Evolutionary conservation across 2,797 vertebrate genomes (phyloP).

Genomic region (Echiichthys vipera): DNA sequence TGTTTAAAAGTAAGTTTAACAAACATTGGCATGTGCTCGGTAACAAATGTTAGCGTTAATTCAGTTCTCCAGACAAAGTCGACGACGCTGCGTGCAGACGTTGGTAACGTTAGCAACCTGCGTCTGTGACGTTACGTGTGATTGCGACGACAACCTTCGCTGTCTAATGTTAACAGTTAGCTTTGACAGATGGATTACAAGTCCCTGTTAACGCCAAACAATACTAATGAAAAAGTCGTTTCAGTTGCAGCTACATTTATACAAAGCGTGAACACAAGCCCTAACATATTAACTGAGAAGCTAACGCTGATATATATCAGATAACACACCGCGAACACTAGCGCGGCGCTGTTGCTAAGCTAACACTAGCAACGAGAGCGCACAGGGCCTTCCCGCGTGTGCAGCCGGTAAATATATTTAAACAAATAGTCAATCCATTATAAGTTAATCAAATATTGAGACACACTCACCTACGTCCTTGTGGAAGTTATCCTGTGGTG

Average conservation of each 20-base stretch:
- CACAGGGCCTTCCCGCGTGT: slow-evolving; percentile 43
- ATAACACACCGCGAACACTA: background rate
- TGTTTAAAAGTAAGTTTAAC: background rate
- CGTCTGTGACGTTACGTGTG: too few species aligned
- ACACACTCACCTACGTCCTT: slow-evolving; percentile 70
- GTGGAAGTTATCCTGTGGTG: slow-evolving; percentile 13
- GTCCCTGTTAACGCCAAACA: background rate
- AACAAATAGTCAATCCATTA: accelerated
- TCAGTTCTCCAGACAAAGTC: background rate
- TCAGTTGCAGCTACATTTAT: accelerated
- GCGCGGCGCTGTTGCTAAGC: slow-evolving; percentile 47
- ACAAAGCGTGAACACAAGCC: accelerated
- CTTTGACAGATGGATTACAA: slow-evolving; percentile 1
- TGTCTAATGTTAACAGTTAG: background rate
- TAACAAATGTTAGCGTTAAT: background rate
- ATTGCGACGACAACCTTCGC: background rate
- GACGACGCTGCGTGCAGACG: background rate
- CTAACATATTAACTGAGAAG: accelerated
- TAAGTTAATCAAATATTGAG: accelerated
- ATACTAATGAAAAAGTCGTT: too few species aligned
- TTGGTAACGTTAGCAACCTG: background rate
- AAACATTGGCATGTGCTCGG: accelerated
- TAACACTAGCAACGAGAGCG: slow-evolving; percentile 43
- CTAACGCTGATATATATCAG: background rate
- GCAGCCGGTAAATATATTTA: background rate